Conservation (phyloP, 2,888 invertebrate genomes). For the Choristoneura rosaceana region DNA sequence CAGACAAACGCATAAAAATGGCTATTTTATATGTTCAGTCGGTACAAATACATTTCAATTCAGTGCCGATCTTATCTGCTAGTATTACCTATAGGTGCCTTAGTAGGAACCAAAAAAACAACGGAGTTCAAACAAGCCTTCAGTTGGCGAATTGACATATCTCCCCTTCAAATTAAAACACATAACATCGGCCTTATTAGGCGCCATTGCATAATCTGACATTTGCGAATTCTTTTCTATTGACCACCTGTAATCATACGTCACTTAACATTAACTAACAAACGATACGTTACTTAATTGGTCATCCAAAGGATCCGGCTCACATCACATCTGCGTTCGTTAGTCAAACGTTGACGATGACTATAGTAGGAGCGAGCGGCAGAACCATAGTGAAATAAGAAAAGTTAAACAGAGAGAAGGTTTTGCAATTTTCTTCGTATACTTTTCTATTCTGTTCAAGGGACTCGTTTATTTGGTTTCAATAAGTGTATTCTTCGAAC, state of each 20-base stretch:
- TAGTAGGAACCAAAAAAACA: background rate
- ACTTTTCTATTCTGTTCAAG: background rate
- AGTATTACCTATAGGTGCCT: background rate
- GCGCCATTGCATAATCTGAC: slow-evolving; percentile 31
- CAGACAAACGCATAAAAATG: background rate
- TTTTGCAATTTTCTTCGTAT: background rate
- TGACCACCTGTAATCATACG: slow-evolving; percentile 40
- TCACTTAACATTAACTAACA: slow-evolving; percentile 35
- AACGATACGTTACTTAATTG: slow-evolving; percentile 48
- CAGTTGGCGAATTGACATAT: background rate
- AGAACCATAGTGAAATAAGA: slow-evolving; percentile 8
- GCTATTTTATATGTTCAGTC: background rate
- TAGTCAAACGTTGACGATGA: slow-evolving; percentile 61
- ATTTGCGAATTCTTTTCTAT: slow-evolving; percentile 36
- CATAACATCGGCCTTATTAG: slow-evolving; percentile 26
- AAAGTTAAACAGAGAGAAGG: background rate
- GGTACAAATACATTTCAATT: background rate
- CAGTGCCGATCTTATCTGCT: background rate
- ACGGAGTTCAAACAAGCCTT: slow-evolving; percentile 2
- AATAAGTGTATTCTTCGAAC: background rate
- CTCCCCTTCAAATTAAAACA: slow-evolving; percentile 31
- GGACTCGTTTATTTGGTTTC: too few relatives aligned
- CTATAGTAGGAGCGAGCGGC: slow-evolving; percentile 60
- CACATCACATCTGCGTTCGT: slow-evolving; percentile 64
- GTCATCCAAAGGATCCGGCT: slow-evolving; percentile 59